A percentile compares a stretch with the other conserved stretches of the same genome.
These are phyloP conservation scores for Leptinotarsa haldemani DNA, from an alignment of 2,888 invertebrate genomes.

Conservation along the genomic window DNA sequence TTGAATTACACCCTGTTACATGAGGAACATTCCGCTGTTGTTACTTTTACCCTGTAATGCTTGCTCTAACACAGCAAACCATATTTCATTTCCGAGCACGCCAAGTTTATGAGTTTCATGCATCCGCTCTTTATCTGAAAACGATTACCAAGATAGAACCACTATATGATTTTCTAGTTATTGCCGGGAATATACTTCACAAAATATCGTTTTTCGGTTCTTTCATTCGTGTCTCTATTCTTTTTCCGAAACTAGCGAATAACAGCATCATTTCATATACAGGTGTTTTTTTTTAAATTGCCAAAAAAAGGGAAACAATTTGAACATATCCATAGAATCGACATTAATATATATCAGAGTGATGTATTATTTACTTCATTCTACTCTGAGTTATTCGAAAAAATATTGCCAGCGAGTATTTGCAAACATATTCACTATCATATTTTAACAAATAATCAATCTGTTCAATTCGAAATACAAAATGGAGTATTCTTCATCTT, in stretches of 20 bases:
- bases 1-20: neutral
- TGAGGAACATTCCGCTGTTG: neutral
- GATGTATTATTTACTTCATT: too few species aligned
- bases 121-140: constrained; percentile 38
- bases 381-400: too few species aligned
- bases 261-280: too few species aligned
- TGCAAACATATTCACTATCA: too few species aligned
- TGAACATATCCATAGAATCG: too few species aligned
- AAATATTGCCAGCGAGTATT: too few species aligned
- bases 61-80: constrained; percentile 2
- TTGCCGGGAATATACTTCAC: constrained; percentile 9
- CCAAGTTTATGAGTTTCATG: constrained; percentile 40
- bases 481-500: too few species aligned
- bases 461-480: too few species aligned
- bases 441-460: too few species aligned
- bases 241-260: neutral
- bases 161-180: constrained; percentile 17
- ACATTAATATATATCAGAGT: too few species aligned
- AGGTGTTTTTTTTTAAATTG: too few species aligned
- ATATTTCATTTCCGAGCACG: constrained; percentile 59
- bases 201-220: neutral
- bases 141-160: constrained; percentile 29
- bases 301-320: too few species aligned
- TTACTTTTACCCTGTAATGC: neutral
- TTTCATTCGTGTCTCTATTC: neutral